Evolutionary conservation across 2,888 invertebrate species (phyloP).

Genomic region (Micropterix aruncella): DNA sequence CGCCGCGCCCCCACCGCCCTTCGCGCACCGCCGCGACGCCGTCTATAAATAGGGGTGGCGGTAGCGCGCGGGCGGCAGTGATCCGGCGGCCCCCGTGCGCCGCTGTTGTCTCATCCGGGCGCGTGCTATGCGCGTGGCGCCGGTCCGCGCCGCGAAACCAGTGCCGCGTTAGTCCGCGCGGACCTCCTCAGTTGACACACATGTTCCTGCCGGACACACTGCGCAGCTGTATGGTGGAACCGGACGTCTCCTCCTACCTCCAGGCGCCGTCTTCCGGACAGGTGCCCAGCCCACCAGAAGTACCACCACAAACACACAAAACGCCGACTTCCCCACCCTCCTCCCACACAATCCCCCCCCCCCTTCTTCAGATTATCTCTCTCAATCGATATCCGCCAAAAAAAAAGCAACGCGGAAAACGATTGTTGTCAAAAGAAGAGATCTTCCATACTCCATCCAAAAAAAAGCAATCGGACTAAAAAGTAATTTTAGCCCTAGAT

Average conservation of each 20-base stretch:
- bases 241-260: constrained; percentile 87
- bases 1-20: neutral
- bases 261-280: constrained; percentile 92
- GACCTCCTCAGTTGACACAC: constrained; percentile 34
- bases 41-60: constrained; percentile 14
- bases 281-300: constrained; percentile 48
- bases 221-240: constrained; percentile 92
- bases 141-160: too few relatives aligned
- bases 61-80: constrained; percentile 32
- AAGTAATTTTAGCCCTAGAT: too few relatives aligned
- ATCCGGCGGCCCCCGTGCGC: constrained; percentile 37
- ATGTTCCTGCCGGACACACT: constrained; percentile 90
- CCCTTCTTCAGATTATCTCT: neutral
- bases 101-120: constrained; percentile 14
- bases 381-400: too few relatives aligned
- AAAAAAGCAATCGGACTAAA: too few relatives aligned
- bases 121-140: neutral
- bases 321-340: neutral
- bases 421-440: too few relatives aligned
- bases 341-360: neutral
- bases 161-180: constrained; percentile 36
- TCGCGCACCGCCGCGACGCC: neutral
- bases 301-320: constrained; percentile 34
- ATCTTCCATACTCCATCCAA: too few relatives aligned
- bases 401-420: too few relatives aligned